A percentile compares a stretch with the other conserved stretches of the same genome.
Conservation (phyloP, 2,888 invertebrate species). For the Platerodrilus igneus region DNA sequence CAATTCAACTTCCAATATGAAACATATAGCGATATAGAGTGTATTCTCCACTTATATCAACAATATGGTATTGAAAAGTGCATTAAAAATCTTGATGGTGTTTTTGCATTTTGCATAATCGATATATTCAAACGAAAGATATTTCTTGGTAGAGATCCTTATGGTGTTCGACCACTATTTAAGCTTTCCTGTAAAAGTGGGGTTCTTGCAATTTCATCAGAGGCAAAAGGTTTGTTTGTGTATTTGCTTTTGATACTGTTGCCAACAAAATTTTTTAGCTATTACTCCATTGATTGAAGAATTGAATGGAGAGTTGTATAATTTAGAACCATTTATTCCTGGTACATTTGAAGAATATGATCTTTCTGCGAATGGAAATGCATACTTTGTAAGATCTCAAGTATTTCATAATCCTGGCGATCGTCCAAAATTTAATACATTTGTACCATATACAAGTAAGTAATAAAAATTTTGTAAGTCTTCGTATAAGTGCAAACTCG, state of each 20-base stretch:
- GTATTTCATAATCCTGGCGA: conserved; percentile 60
- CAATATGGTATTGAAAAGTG: conserved; percentile 63
- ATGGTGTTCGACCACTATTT: conserved; percentile 74
- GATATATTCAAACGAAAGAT: conserved; percentile 65
- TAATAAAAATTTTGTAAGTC: too few relatives aligned
- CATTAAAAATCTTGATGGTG: conserved; percentile 71
- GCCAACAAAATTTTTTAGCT: conserved; percentile 45
- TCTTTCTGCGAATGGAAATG: conserved; percentile 56
- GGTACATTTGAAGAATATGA: conserved; percentile 69
- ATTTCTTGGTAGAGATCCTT: conserved; percentile 71
- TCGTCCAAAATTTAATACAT: conserved; percentile 49
- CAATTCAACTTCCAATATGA: conserved; percentile 61
- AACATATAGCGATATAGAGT: conserved; percentile 70
- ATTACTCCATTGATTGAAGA: conserved; percentile 46
- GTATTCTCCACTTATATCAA: conserved; percentile 67
- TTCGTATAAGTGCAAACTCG: too few relatives aligned
- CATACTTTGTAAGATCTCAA: conserved; percentile 53
- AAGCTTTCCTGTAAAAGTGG: conserved; percentile 55
- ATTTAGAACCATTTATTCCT: conserved; percentile 68
- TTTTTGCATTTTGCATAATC: conserved; percentile 73
- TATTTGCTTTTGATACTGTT: background rate
- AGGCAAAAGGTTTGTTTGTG: conserved; percentile 57
- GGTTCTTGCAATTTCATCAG: conserved; percentile 62
- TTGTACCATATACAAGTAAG: conserved; percentile 49
- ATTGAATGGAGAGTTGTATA: conserved; percentile 47